Evolutionary conservation across 2,797 vertebrate genomes (phyloP).

Genomic region (Tenualosa ilisha): DNA sequence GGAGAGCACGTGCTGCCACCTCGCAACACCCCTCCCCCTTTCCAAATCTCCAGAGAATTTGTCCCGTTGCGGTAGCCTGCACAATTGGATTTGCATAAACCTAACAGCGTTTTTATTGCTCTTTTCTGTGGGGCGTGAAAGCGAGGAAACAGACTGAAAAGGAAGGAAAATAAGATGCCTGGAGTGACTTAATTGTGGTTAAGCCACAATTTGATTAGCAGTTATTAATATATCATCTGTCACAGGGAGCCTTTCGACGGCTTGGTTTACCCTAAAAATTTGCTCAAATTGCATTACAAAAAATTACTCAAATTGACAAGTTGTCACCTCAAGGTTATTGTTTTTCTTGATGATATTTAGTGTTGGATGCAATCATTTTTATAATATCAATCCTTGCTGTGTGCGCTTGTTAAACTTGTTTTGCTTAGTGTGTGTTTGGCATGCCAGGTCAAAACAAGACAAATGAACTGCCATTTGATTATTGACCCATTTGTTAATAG

Average conservation of each 20-base stretch:
- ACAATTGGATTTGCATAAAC: constrained; percentile 72
- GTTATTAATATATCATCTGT: constrained; percentile 64
- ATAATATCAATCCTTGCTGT: not conserved
- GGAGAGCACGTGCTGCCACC: constrained; percentile 22
- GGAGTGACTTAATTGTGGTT: constrained; percentile 69
- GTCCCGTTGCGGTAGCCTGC: constrained; percentile 63
- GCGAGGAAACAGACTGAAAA: constrained; percentile 54
- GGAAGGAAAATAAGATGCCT: constrained; percentile 55
- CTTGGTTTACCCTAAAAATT: constrained; percentile 56
- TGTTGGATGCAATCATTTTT: not conserved
- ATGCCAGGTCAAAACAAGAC: not conserved
- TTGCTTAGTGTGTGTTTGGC: not conserved
- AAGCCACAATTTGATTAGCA: constrained; percentile 70
- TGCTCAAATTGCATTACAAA: constrained; percentile 58
- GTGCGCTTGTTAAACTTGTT: not conserved
- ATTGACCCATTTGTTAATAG: constrained; percentile 55
- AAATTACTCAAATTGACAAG: not conserved
- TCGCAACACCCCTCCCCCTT: not conserved
- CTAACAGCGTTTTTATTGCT: constrained; percentile 75
- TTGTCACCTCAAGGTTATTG: not conserved
- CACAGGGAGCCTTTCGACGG: constrained; percentile 49
- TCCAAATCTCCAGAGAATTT: constrained; percentile 53
- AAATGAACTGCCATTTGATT: constrained; percentile 29
- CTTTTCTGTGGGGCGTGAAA: constrained; percentile 59
- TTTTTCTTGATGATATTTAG: not conserved